These are phyloP conservation scores for Sialia sialis DNA, from an alignment of 2,113 vertebrate species.

Conservation along the genomic window DNA sequence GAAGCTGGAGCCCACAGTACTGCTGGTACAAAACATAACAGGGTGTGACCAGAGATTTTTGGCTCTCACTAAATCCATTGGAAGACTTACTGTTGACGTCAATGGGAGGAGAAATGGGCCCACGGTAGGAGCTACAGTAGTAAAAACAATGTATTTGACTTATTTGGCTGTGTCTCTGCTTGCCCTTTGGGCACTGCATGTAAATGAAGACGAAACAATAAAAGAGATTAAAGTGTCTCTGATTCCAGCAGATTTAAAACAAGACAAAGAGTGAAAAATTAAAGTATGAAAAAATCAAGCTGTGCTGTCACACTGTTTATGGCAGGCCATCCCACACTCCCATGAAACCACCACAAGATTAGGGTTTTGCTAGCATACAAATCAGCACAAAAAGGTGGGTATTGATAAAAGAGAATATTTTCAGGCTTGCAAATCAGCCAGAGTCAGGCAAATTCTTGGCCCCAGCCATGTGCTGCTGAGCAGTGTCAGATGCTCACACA, in stretches of 20 bases:
- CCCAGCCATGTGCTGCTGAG: constrained; percentile 53
- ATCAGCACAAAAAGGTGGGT: constrained; percentile 50
- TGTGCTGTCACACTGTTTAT: constrained; percentile 19
- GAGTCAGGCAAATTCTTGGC: constrained; percentile 62
- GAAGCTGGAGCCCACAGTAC: not conserved
- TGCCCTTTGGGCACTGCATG: constrained; percentile 22
- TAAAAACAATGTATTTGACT: constrained; percentile 24
- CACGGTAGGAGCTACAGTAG: constrained; percentile 4
- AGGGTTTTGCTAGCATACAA: constrained; percentile 46
- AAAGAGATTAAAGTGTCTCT: constrained; percentile 20
- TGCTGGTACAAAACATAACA: not conserved
- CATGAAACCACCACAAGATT: not conserved
- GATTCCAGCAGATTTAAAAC: constrained; percentile 9
- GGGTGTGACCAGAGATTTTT: constrained; percentile 29
- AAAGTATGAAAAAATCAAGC: not conserved
- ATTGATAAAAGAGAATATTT: constrained; percentile 72
- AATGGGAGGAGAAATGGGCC: constrained; percentile 16
- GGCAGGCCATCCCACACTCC: constrained; percentile 28
- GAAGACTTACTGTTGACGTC: constrained; percentile 47
- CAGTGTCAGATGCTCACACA: constrained; percentile 51
- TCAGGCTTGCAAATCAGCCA: constrained; percentile 56
- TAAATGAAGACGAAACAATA: constrained; percentile 20
- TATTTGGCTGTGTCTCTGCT: not conserved
- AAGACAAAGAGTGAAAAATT: constrained; percentile 45
- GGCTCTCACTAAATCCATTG: constrained; percentile 35